phyloP scores from a whole-genome alignment of 2,888 invertebrate genomes.

The Exocentrus adspersus region DNA sequence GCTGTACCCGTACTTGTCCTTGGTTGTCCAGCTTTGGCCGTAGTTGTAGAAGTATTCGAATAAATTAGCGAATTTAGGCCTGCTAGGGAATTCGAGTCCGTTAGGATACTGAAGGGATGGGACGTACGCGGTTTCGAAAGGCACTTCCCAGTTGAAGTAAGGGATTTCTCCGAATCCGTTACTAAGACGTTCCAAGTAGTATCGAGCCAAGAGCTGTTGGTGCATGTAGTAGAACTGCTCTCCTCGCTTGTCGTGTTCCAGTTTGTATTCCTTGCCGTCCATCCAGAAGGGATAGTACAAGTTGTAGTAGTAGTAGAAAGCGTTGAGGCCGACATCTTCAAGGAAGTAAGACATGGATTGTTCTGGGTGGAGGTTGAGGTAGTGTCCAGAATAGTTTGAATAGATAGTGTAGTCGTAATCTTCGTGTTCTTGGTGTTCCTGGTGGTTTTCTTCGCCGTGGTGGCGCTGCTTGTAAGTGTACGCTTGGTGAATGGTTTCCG shows the following conservation, averaged over 20 bases:
- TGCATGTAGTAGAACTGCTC: constrained; percentile 73
- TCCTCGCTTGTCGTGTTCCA: constrained; percentile 69
- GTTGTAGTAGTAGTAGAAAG: constrained; percentile 72
- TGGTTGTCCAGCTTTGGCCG: constrained; percentile 46
- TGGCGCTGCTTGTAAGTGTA: constrained; percentile 70
- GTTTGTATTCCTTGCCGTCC: constrained; percentile 65
- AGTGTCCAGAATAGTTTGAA: constrained; percentile 71
- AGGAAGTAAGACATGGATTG: constrained; percentile 74
- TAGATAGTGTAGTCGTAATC: constrained; percentile 66
- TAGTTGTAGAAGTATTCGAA: constrained; percentile 61
- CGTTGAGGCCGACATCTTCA: constrained; percentile 76
- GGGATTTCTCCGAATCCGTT: constrained; percentile 74
- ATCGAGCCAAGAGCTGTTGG: constrained; percentile 75
- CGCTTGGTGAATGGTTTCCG: constrained; percentile 74
- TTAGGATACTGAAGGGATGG: constrained; percentile 72
- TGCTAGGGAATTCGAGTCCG: constrained; percentile 72
- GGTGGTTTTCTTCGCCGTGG: constrained; percentile 42
- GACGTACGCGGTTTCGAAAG: constrained; percentile 70
- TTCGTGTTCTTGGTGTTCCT: constrained; percentile 37
- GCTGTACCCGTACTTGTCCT: constrained; percentile 66
- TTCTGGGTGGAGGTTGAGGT: constrained; percentile 68
- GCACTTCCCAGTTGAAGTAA: constrained; percentile 65
- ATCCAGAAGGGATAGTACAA: constrained; percentile 74
- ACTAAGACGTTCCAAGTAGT: constrained; percentile 78
- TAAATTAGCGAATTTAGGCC: constrained; percentile 68